Percentiles rank a stretch among this genome's conserved stretches.
phyloP scores from a whole-genome alignment of 2,113 vertebrate species.

The Oplegnathus fasciatus region DNA sequence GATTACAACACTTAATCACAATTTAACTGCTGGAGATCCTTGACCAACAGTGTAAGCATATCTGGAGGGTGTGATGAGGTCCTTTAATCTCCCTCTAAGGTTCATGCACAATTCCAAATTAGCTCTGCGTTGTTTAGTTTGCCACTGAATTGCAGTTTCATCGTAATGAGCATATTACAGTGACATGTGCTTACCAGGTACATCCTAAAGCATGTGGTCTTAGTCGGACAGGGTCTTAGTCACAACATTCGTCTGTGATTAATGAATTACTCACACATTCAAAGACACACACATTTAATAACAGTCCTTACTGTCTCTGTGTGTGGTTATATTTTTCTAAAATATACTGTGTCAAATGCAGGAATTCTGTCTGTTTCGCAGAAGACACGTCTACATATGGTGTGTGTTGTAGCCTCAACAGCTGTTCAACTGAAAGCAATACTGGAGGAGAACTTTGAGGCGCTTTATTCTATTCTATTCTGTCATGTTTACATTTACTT shows the following conservation, averaged over 20 bases:
- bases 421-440: conserved; percentile 56
- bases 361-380: conserved; percentile 64
- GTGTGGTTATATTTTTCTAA: neutral
- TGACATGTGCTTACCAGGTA: neutral
- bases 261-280: conserved; percentile 2
- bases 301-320: neutral
- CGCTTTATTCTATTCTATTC: neutral
- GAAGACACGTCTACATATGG: conserved; percentile 26
- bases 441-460: conserved; percentile 19
- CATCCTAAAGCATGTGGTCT: neutral
- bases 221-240: no score
- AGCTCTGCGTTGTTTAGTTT: neutral
- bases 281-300: neutral
- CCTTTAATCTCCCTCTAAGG: conserved; percentile 41
- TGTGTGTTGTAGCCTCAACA: conserved; percentile 54
- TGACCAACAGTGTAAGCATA: conserved; percentile 8
- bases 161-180: neutral
- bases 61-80: conserved; percentile 9
- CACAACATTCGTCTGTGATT: neutral
- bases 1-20: conserved; percentile 44
- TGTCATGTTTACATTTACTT: neutral
- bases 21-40: conserved; percentile 27
- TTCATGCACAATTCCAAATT: conserved; percentile 16
- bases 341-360: conserved; percentile 46
- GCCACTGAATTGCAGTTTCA: conserved; percentile 10